Evolutionary conservation across 2,888 invertebrate genomes (phyloP).

Genomic region (Buathra laborator): DNA sequence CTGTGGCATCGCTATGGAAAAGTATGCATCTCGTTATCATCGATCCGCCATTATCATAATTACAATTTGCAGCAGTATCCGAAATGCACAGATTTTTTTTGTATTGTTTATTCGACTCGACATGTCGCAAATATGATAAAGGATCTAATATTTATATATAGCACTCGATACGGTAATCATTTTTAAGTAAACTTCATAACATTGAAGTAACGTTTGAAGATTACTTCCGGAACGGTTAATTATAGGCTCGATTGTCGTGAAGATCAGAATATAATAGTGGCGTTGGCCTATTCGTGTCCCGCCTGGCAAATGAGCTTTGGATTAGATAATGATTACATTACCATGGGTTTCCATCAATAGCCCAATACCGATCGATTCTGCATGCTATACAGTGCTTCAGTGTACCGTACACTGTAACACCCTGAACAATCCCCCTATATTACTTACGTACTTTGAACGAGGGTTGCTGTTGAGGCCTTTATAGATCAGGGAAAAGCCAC

Average conservation of each 20-base stretch:
- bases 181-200: too few species aligned
- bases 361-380: constrained; percentile 18
- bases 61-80: neutral
- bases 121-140: too few species aligned
- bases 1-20: too few species aligned
- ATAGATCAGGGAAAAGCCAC: constrained; percentile 22
- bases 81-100: too few species aligned
- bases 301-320: constrained; percentile 46
- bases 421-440: constrained; percentile 50
- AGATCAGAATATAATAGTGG: constrained; percentile 43
- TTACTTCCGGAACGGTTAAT: neutral
- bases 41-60: neutral
- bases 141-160: too few species aligned
- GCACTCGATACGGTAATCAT: too few species aligned
- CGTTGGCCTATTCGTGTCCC: constrained; percentile 25
- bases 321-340: constrained; percentile 70
- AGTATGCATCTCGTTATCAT: too few species aligned
- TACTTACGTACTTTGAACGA: constrained; percentile 13
- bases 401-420: constrained; percentile 11
- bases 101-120: too few species aligned
- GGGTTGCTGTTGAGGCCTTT: constrained; percentile 24
- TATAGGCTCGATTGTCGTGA: constrained; percentile 38
- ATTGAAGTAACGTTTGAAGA: too few species aligned
- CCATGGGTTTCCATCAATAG: constrained; percentile 26
- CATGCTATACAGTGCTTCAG: neutral